Base-by-base conservation (phyloP, 2,888 invertebrate genomes). In the Sinodicranocentrus sp. region DNA sequence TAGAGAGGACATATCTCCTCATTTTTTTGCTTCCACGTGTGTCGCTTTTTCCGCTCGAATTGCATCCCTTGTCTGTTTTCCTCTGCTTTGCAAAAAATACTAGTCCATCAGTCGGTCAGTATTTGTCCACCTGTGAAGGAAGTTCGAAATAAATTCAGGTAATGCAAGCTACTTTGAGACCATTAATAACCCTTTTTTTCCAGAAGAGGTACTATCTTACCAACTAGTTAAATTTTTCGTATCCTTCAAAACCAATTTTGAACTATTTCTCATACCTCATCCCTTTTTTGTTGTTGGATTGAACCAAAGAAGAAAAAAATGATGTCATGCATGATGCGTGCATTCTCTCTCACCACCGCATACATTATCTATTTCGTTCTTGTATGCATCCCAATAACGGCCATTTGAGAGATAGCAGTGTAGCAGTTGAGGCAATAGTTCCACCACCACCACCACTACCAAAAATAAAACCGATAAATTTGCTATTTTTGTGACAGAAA, bases 401-500 rank as follows among this genome's bases (percentile, higher is more conserved):
- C 33, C 33, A 33, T 33, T 33, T 33, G 33, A 33, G 33, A 33
- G 10, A 33, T 33, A 33, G 3, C 3, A 33, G 33, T 6, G 33
- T n/a, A 33, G 33, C 33, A 33, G n/a, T 10, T 33, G 33, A 6
- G 33, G 5, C 33, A 33, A 3, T 10, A 33, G 5, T 33, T 10
- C 48, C 15, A 3, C 57, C 21, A 57, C 10, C 23, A 23, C 23
- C 21, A 61, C 28, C 10, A 28, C 33, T 10, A 72, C 72, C 79
- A 80, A 80, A 80, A 80, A 80, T 80, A 80, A 80, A 72, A 79
- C 65, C 43, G 80, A 80, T 72, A 72, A 80, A 67, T 80, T 65
- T 65, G 63, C 80, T 80, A 80, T 80, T 80, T 80, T 80, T 80
- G 80, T 72, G 72, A 63, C 71, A 79, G 63, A 70, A 48, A 70